Evolutionary conservation across 2,113 vertebrate genomes (phyloP).

Genomic region (Sterna hirundo): DNA sequence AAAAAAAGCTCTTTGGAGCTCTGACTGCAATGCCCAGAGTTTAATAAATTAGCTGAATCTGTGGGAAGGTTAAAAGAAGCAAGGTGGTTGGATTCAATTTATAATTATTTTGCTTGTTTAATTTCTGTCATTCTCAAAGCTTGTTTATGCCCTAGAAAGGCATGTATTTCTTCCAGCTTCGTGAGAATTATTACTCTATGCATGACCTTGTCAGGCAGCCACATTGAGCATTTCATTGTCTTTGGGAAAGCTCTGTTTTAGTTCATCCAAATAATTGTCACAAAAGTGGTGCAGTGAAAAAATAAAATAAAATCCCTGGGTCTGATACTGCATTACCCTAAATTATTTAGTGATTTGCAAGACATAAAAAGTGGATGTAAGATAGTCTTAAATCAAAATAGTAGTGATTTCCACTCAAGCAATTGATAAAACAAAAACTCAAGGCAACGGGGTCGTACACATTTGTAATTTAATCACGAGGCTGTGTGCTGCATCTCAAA

Average conservation of each 20-base stretch:
- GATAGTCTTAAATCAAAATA: neutral
- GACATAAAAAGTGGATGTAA: neutral
- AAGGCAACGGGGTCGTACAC: neutral
- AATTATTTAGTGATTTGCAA: neutral
- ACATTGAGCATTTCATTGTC: neutral
- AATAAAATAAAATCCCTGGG: neutral
- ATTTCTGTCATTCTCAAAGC: slow-evolving; percentile 11
- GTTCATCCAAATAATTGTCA: neutral
- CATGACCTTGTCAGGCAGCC: slow-evolving; percentile 39
- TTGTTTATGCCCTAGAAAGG: slow-evolving; percentile 10
- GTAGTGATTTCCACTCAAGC: neutral
- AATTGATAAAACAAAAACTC: neutral
- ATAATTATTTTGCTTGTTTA: slow-evolving; percentile 39
- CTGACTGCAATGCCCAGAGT: neutral
- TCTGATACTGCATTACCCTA: neutral
- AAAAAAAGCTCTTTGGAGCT: neutral
- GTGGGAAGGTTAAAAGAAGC: slow-evolving; percentile 25
- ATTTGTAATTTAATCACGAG: neutral
- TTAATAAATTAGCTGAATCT: slow-evolving; percentile 32
- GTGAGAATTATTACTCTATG: slow-evolving; percentile 1
- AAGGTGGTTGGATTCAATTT: neutral
- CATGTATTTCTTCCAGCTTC: neutral
- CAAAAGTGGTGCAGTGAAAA: neutral
- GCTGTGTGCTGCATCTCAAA: neutral
- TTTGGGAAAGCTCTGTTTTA: neutral